Evolutionary conservation across 2,797 vertebrate species (phyloP).

Genomic region (Valencia hispanica): DNA sequence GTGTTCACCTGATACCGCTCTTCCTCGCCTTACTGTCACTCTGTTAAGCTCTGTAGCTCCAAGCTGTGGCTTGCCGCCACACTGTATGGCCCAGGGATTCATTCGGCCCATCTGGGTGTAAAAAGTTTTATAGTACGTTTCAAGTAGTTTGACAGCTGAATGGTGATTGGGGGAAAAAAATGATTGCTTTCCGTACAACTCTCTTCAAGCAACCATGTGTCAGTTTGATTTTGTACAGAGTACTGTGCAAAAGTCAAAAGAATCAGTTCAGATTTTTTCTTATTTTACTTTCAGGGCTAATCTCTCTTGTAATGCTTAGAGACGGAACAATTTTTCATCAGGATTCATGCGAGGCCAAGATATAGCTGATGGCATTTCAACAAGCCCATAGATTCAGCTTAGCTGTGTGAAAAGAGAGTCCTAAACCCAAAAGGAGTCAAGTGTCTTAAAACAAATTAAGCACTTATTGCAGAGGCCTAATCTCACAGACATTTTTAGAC

Average conservation of each 20-base stretch:
- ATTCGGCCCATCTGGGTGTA: background rate
- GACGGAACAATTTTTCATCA: background rate
- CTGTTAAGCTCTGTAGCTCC: slow-evolving; percentile 46
- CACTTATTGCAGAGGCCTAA: background rate
- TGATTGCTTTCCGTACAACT: background rate
- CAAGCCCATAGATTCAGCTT: background rate
- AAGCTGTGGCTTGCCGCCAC: slow-evolving; percentile 37
- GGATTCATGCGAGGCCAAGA: background rate
- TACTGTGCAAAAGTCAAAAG: background rate
- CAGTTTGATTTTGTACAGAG: background rate
- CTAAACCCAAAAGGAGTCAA: background rate
- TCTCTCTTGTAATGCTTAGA: background rate
- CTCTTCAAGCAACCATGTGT: no score
- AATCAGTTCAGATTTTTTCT: background rate
- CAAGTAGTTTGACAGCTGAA: background rate
- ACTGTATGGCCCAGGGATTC: slow-evolving; percentile 6
- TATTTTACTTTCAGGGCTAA: background rate
- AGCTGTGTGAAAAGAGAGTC: background rate
- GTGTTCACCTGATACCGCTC: slow-evolving; percentile 79
- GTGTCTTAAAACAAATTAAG: background rate
- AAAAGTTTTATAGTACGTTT: background rate
- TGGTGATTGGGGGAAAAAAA: background rate
- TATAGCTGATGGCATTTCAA: background rate
- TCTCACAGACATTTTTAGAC: background rate
- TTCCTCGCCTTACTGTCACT: slow-evolving; percentile 71